phyloP scores from a whole-genome alignment of 2,888 invertebrate genomes.

The Aleiodes alternator region DNA sequence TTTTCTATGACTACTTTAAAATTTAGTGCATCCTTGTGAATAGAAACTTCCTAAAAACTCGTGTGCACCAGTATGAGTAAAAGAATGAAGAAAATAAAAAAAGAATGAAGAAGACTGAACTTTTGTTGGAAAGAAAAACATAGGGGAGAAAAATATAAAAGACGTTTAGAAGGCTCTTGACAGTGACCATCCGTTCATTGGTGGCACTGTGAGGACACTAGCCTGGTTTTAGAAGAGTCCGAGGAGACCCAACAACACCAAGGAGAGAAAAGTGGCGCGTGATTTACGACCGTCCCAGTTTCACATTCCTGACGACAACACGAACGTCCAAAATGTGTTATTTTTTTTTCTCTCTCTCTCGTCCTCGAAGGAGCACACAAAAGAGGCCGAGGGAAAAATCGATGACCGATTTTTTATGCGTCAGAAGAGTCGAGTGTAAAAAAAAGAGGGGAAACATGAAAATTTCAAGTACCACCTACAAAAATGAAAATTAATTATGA shows the following conservation, averaged over 20 bases:
- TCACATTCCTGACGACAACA: constrained; percentile 41
- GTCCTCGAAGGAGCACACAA: constrained; percentile 33
- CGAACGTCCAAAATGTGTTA: constrained; percentile 14
- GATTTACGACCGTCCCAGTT: constrained; percentile 58
- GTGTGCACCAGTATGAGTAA: neutral
- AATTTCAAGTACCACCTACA: constrained; percentile 18
- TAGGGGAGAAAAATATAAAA: neutral
- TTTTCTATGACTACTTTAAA: neutral
- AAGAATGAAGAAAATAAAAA: neutral
- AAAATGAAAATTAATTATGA: constrained; percentile 46
- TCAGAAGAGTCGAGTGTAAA: neutral
- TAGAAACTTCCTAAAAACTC: neutral
- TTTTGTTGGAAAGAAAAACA: neutral
- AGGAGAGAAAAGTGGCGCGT: constrained; percentile 50
- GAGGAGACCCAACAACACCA: constrained; percentile 51
- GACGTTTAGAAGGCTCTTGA: constrained; percentile 52
- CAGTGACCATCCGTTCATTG: constrained; percentile 54
- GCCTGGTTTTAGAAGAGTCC: constrained; percentile 47
- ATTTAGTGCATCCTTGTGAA: constrained; percentile 3
- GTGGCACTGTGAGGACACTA: constrained; percentile 47
- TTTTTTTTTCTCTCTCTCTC: constrained; percentile 25
- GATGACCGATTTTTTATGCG: constrained; percentile 1
- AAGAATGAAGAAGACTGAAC: constrained; percentile 17
- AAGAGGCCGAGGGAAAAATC: constrained; percentile 26
- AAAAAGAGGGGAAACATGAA: neutral